A percentile compares a stretch with the other conserved stretches of the same genome.
These are phyloP conservation scores for Nasalis larvatus DNA, from an alignment of 2,113 vertebrate genomes.

Conservation along the genomic window DNA sequence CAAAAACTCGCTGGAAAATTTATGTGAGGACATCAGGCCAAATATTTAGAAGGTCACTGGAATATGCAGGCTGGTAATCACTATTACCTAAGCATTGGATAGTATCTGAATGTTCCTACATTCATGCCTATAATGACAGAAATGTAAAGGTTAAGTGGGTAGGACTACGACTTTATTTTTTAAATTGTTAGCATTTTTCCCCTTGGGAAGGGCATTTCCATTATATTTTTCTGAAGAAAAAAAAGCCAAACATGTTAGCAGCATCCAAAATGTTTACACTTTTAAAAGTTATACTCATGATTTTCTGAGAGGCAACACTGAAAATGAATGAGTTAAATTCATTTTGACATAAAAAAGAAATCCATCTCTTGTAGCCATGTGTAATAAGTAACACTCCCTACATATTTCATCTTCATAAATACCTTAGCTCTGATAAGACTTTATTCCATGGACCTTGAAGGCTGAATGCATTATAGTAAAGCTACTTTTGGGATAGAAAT, in stretches of 20 bases:
- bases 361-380: neutral
- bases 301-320: neutral
- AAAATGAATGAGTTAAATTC: neutral
- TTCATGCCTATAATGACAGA: neutral
- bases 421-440: neutral
- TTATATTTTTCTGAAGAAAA: neutral
- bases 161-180: neutral
- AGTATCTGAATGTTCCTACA: neutral
- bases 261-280: neutral
- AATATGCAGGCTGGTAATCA: neutral
- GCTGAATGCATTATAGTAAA: neutral
- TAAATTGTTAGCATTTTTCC: neutral
- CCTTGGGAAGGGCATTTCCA: neutral
- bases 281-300: neutral
- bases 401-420: neutral
- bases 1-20: neutral
- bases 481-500: neutral
- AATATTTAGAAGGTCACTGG: neutral
- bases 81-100: neutral
- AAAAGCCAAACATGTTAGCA: neutral
- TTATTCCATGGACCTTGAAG: neutral
- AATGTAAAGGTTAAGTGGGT: neutral
- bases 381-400: neutral
- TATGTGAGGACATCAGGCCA: neutral
- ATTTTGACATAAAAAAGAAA: neutral